Evolutionary conservation across 1,140 invertebrate species (phyloP).

Genomic region (Nymphalis io): DNA sequence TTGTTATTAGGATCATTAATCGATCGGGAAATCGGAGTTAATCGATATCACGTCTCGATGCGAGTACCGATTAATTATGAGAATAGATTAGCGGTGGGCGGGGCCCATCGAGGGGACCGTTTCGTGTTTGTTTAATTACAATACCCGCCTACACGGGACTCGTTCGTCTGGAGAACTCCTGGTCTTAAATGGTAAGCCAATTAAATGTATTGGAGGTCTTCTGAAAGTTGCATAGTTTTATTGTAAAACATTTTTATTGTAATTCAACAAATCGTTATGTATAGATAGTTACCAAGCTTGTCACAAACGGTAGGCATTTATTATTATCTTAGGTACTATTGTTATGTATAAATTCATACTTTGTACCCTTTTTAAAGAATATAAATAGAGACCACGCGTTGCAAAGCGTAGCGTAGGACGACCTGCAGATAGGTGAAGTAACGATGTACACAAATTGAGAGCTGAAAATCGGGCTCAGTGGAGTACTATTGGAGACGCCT

Average conservation of each 20-base stretch:
- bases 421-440: no score
- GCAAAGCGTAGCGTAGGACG: no score
- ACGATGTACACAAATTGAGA: no score
- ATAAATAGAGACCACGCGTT: no score
- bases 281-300: no score
- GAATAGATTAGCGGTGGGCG: conserved; percentile 69
- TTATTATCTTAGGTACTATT: no score
- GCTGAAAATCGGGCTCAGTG: no score
- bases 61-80: conserved; percentile 65
- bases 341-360: no score
- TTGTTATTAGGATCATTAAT: conserved; percentile 44
- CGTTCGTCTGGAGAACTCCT: conserved; percentile 45
- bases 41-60: conserved; percentile 60
- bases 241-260: not conserved
- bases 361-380: no score
- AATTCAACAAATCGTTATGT: not conserved
- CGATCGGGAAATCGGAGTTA: conserved; percentile 47
- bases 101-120: conserved; percentile 50
- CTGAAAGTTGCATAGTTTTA: not conserved
- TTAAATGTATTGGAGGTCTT: conserved; percentile 27
- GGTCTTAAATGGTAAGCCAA: conserved; percentile 50
- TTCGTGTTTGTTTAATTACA: conserved; percentile 69
- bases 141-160: conserved; percentile 47
- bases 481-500: no score
- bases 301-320: no score